Percentiles rank a stretch among this genome's conserved stretches.
These are phyloP conservation scores for Lepas anatifera DNA, from an alignment of 2,888 invertebrate species.

Conservation along the genomic window DNA sequence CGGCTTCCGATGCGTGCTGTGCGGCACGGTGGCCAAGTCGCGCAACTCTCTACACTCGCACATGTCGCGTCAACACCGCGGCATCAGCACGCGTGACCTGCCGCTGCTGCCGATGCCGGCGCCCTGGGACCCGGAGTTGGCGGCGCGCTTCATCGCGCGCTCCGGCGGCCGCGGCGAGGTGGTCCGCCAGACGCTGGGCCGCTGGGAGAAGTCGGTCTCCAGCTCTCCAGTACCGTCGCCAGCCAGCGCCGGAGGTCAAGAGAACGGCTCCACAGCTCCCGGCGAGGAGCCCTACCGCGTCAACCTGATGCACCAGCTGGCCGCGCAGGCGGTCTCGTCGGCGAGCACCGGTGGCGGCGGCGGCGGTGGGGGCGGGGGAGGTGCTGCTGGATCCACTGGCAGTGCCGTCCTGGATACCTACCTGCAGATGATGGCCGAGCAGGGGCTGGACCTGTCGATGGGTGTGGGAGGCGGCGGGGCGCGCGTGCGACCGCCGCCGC, in stretches of 20 bases:
- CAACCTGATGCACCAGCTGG: conserved; percentile 11
- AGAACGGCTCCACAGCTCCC: conserved; percentile 3
- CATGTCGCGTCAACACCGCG: conserved; percentile 86
- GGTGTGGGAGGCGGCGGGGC: conserved; percentile 9
- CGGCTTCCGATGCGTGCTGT: conserved; percentile 79
- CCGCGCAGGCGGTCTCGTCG: neutral
- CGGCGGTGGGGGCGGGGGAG: conserved; percentile 29
- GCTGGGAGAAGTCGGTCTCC: neutral
- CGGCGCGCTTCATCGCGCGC: conserved; percentile 33
- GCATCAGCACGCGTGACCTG: conserved; percentile 83
- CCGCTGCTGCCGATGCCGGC: conserved; percentile 87
- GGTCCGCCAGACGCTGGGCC: conserved; percentile 21
- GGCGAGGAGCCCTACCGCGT: conserved; percentile 15
- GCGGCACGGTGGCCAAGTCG: conserved; percentile 85
- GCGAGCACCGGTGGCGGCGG: neutral
- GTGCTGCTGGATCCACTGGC: conserved; percentile 59
- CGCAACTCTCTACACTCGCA: conserved; percentile 84
- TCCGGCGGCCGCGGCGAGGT: conserved; percentile 25
- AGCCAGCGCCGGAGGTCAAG: conserved; percentile 17
- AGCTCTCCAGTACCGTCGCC: conserved; percentile 12
- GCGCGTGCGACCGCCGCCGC: neutral
- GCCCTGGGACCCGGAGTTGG: conserved; percentile 78
- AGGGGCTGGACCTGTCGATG: conserved; percentile 21
- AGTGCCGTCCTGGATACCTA: conserved; percentile 76
- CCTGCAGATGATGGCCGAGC: conserved; percentile 61